phyloP scores from a whole-genome alignment of 2,888 invertebrate species.

The Himalopsyche japonica region DNA sequence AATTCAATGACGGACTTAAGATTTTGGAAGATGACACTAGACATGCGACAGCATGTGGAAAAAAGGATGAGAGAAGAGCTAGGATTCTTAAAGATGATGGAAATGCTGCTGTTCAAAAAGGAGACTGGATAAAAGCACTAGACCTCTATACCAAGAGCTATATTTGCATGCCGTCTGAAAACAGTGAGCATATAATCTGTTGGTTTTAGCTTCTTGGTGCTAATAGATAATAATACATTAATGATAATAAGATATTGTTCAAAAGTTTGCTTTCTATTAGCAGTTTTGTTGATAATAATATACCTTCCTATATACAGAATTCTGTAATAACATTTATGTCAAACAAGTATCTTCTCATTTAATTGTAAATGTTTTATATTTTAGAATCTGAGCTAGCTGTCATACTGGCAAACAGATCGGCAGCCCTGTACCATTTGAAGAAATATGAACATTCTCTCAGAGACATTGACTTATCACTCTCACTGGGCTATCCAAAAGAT shows the following conservation, averaged over 20 bases:
- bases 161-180: slow-evolving; percentile 66
- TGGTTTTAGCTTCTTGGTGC: too few species aligned
- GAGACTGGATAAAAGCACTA: slow-evolving; percentile 70
- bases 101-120: slow-evolving; percentile 72
- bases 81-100: slow-evolving; percentile 71
- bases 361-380: too few species aligned
- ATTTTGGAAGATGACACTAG: slow-evolving; percentile 31
- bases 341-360: too few species aligned
- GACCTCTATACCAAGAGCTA: slow-evolving; percentile 72
- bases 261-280: too few species aligned
- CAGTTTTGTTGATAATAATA: too few species aligned
- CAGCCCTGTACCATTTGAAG: slow-evolving; percentile 73
- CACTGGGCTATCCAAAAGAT: slow-evolving; percentile 70
- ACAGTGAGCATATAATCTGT: slow-evolving; percentile 58
- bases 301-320: not conserved
- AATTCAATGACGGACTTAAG: slow-evolving; percentile 29
- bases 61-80: slow-evolving; percentile 64
- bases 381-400: slow-evolving; percentile 68
- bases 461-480: slow-evolving; percentile 71
- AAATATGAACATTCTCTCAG: slow-evolving; percentile 68
- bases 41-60: slow-evolving; percentile 50
- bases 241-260: too few species aligned
- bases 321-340: too few species aligned
- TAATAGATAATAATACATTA: too few species aligned
- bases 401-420: slow-evolving; percentile 79